These are phyloP conservation scores for Bellardia pandia DNA, from an alignment of 2,888 invertebrate genomes.

Conservation along the genomic window DNA sequence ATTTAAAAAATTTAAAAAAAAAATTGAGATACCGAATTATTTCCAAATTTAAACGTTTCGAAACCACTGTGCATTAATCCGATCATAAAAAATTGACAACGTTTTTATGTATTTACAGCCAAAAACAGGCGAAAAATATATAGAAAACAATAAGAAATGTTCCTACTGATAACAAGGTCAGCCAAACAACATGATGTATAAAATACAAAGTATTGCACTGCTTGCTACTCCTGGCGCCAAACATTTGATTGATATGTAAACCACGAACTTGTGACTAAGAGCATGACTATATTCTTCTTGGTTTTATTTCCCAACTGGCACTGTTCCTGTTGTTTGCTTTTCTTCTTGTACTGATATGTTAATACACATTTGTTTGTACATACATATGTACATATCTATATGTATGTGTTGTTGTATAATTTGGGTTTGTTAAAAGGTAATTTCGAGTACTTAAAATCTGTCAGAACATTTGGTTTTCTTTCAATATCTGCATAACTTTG, in stretches of 20 bases:
- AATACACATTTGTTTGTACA: not conserved
- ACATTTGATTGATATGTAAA: conserved; percentile 63
- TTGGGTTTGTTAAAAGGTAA: not conserved
- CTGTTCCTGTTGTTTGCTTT: not conserved
- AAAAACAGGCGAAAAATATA: conserved; percentile 31
- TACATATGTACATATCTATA: not conserved
- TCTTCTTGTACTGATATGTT: not conserved
- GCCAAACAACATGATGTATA: conserved; percentile 47
- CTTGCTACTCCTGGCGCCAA: conserved; percentile 61
- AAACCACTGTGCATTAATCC: not conserved
- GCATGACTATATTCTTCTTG: not conserved
- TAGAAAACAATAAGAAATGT: conserved; percentile 27
- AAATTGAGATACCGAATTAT: no score
- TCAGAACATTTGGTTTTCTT: no score
- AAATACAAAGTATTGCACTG: conserved; percentile 26
- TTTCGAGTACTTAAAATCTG: not conserved
- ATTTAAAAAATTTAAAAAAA: no score
- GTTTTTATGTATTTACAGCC: conserved; percentile 53
- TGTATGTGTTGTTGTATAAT: not conserved
- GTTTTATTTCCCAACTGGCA: not conserved
- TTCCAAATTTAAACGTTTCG: no score
- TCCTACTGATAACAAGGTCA: conserved; percentile 65
- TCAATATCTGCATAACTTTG: no score
- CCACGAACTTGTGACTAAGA: conserved; percentile 49
- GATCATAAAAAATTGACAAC: conserved; percentile 49